These are phyloP conservation scores for Toxostoma redivivum DNA, from an alignment of 2,113 vertebrate genomes.

Conservation along the genomic window DNA sequence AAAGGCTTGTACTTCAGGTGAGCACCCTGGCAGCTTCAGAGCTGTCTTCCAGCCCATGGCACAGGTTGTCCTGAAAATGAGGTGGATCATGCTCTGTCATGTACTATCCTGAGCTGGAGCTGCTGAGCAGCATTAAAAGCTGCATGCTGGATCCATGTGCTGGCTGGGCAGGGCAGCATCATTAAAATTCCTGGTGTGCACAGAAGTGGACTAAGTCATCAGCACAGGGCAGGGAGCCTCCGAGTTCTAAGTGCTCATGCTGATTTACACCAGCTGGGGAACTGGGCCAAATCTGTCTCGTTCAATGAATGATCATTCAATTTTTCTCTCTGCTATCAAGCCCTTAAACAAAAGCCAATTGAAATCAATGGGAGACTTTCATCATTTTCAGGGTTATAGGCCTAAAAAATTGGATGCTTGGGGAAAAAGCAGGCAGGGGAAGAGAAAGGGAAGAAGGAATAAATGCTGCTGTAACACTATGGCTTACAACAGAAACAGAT, in stretches of 20 bases:
- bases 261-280: slow-evolving; percentile 36
- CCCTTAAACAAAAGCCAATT: slow-evolving; percentile 55
- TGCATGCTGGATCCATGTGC: not conserved
- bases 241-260: not conserved
- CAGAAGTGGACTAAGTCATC: not conserved
- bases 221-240: slow-evolving; percentile 9
- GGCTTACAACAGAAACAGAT: slow-evolving; percentile 30
- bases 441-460: not conserved
- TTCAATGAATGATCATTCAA: slow-evolving; percentile 44
- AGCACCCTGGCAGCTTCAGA: not conserved
- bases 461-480: slow-evolving; percentile 16
- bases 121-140: not conserved
- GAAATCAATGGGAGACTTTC: slow-evolving; percentile 49
- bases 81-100: no score
- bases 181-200: not conserved
- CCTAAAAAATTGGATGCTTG: slow-evolving; percentile 34
- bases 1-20: not conserved
- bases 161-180: not conserved
- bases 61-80: accelerated
- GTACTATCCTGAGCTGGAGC: not conserved
- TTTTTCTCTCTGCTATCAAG: slow-evolving; percentile 44
- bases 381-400: slow-evolving; percentile 51
- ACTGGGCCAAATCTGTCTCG: slow-evolving; percentile 25
- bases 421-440: not conserved
- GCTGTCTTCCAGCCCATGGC: not conserved